These are phyloP conservation scores for Epinotia ramella DNA, from an alignment of 2,888 invertebrate genomes.

Conservation along the genomic window DNA sequence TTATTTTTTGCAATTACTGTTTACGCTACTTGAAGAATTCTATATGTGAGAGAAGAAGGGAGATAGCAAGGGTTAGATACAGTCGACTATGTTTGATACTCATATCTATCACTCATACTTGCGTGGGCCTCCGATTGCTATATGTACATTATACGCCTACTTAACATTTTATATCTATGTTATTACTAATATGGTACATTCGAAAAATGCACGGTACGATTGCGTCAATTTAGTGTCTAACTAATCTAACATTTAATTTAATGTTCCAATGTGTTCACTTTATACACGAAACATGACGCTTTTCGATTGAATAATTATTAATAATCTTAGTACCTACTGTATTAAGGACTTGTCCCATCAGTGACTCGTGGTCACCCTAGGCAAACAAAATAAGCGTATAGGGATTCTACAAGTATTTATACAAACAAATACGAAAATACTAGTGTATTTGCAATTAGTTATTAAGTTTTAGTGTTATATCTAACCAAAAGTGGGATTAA, in stretches of 20 bases:
- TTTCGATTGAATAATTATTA: background rate
- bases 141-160: constrained; percentile 61
- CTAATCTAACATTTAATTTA: background rate
- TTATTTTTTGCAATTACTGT: constrained; percentile 1
- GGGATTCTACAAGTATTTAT: constrained; percentile 39
- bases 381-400: constrained; percentile 41
- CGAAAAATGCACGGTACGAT: constrained; percentile 46
- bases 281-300: constrained; percentile 5
- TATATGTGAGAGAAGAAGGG: constrained; percentile 35
- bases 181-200: constrained; percentile 44
- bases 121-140: constrained; percentile 63
- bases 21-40: constrained; percentile 31
- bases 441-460: background rate
- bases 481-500: background rate
- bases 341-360: constrained; percentile 15
- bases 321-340: constrained; percentile 8
- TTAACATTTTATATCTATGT: constrained; percentile 37
- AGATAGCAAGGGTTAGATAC: constrained; percentile 3
- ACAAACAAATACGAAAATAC: constrained; percentile 2
- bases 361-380: constrained; percentile 35
- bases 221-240: constrained; percentile 9
- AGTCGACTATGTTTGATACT: constrained; percentile 37
- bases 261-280: background rate
- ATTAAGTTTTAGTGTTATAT: background rate
- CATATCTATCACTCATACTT: constrained; percentile 69